A percentile compares a stretch with the other conserved stretches of the same genome.
Conservation (phyloP, 1,140 invertebrate genomes). For the Drosophila ambigua region DNA sequence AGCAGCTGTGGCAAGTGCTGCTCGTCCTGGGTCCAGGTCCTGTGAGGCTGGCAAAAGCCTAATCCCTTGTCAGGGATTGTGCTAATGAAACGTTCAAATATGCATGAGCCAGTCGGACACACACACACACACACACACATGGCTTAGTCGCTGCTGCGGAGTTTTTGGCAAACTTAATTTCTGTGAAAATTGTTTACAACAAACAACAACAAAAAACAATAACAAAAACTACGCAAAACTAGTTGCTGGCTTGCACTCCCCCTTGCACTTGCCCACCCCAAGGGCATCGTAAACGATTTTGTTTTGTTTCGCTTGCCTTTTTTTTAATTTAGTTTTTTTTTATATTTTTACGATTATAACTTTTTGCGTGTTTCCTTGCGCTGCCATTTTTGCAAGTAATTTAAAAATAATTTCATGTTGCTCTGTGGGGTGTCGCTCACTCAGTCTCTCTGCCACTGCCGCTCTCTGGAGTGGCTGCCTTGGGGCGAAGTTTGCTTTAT, state of each 20-base stretch:
- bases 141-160: neutral
- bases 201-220: constrained; percentile 54
- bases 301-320: constrained; percentile 14
- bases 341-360: constrained; percentile 53
- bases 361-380: constrained; percentile 31
- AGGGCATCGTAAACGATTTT: constrained; percentile 33
- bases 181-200: constrained; percentile 38
- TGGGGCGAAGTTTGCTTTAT: constrained; percentile 70
- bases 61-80: constrained; percentile 7
- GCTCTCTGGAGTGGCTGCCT: constrained; percentile 10
- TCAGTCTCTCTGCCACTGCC: neutral
- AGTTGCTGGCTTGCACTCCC: neutral
- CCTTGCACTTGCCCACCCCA: neutral
- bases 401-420: constrained; percentile 76
- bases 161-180: constrained; percentile 39
- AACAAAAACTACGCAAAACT: constrained; percentile 22
- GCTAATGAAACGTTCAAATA: constrained; percentile 48
- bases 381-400: constrained; percentile 72
- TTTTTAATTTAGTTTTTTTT: constrained; percentile 19
- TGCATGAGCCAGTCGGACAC: constrained; percentile 18
- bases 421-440: constrained; percentile 3
- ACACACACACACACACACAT: neutral
- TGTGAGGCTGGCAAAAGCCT: neutral
- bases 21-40: too few relatives aligned
- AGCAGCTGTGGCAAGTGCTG: too few relatives aligned